These are phyloP conservation scores for Drosophila funebris DNA, from an alignment of 1,140 invertebrate species.

Conservation along the genomic window DNA sequence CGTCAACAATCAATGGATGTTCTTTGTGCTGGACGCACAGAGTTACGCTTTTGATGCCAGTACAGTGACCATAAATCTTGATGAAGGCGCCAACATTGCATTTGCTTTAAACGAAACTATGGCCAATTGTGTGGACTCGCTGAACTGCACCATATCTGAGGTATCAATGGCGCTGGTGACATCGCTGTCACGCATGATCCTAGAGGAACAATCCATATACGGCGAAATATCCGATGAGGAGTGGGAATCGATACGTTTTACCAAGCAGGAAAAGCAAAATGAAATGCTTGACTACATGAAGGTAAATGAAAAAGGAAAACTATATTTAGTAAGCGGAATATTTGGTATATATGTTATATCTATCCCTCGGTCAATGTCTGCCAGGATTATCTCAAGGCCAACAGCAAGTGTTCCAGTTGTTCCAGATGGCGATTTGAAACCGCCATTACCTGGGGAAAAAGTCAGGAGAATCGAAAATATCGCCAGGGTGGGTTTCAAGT, in stretches of 20 bases:
- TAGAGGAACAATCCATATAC: conserved; percentile 88
- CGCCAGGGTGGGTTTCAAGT: conserved; percentile 22
- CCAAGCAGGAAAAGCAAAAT: conserved; percentile 87
- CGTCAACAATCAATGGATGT: conserved; percentile 91
- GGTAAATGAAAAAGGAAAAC: conserved; percentile 22
- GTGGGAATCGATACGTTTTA: conserved; percentile 90
- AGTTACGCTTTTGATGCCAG: conserved; percentile 84
- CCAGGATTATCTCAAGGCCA: conserved; percentile 75
- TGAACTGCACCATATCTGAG: conserved; percentile 84
- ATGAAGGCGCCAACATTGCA: conserved; percentile 93
- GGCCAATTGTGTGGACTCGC: conserved; percentile 51
- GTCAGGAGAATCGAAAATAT: conserved; percentile 66
- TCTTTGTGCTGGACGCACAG: conserved; percentile 88
- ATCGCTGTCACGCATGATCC: conserved; percentile 87
- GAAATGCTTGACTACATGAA: conserved; percentile 86
- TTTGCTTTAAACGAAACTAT: conserved; percentile 89
- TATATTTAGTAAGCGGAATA: no score
- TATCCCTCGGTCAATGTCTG: background rate
- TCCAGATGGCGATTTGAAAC: conserved; percentile 74
- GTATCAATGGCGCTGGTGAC: conserved; percentile 86
- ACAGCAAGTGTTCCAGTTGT: conserved; percentile 89
- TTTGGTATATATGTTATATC: no score
- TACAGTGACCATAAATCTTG: conserved; percentile 85
- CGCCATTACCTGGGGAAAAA: conserved; percentile 79
- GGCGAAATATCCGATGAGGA: conserved; percentile 91